Base-by-base conservation (phyloP, 2,888 invertebrate genomes). In the Cloeon dipterum region DNA sequence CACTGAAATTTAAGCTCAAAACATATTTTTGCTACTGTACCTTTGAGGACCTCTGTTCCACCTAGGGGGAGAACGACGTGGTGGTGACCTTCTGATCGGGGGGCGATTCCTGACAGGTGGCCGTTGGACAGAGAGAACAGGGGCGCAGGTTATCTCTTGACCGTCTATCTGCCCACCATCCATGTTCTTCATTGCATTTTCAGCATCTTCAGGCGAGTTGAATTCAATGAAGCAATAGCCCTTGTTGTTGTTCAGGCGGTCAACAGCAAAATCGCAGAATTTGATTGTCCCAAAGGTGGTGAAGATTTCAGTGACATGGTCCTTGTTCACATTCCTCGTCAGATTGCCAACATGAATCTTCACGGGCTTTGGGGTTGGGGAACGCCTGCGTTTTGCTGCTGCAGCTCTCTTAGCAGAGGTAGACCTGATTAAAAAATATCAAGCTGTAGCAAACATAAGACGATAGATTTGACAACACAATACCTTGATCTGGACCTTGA, bases 131-230 rank as follows among this genome's bases (percentile, higher is more conserved):
- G n/a, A n/a, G 51, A 91, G 61, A 42, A 94, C 88, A n/a, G 91
- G 85, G 26, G 89, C 86, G 21, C 86, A 89, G 17, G 88, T 85
- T 37, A 96, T 81, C 61, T 91, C 91, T 55, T 91, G 86, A 13
- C 88, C 88, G 61, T 93, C 91, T 50, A 94, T 82, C 61, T 93
- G 91, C 38, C 89, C 98, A 53, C 94, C 96, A 60, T 98, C 94
- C 96, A 98, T 96, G 52, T 94, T 89, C 57, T 94, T 94, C 74
- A 96, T 86, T 1, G 96, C 96, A 56, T 91, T 89, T 54, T 94
- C 93, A 16, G 96, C 94, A 56, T 94, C 93, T 46, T 94, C 94
- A 0, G 89, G 67, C 38, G 74, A 85, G 44, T 73, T 76, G 58
- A 81, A 98, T 51, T 98, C 96, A 3, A 98, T 82, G 55, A 94